Evolutionary conservation across 2,888 invertebrate species (phyloP).

Genomic region (Thyatira batis): DNA sequence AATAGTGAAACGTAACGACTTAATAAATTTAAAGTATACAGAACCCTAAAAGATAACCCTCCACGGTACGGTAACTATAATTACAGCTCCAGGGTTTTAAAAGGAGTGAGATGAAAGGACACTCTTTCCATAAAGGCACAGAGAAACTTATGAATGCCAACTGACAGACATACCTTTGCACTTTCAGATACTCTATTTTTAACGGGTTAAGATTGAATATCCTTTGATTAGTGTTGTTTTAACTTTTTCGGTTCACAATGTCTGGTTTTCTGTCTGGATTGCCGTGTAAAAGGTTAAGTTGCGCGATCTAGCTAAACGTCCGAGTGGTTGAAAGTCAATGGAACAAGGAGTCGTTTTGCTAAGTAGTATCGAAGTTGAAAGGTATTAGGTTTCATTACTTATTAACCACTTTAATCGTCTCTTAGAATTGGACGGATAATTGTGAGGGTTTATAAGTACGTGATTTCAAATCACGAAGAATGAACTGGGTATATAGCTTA

Average conservation of each 20-base stretch:
- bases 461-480: no score
- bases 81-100: slow-evolving; percentile 74
- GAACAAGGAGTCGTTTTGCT: slow-evolving; percentile 27
- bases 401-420: no score
- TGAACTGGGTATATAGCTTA: no score
- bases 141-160: slow-evolving; percentile 52
- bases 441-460: no score
- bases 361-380: slow-evolving; percentile 3
- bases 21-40: background rate
- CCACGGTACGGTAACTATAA: slow-evolving; percentile 72
- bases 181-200: slow-evolving; percentile 24
- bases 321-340: slow-evolving; percentile 38
- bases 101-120: slow-evolving; percentile 70
- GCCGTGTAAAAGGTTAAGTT: slow-evolving; percentile 61
- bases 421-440: no score
- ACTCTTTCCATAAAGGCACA: slow-evolving; percentile 60
- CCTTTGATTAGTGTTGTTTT: background rate
- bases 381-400: no score
- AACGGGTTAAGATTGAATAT: slow-evolving; percentile 12
- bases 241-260: slow-evolving; percentile 39
- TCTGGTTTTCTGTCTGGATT: slow-evolving; percentile 66
- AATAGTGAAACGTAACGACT: no score
- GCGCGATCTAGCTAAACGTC: slow-evolving; percentile 49
- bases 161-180: slow-evolving; percentile 28
- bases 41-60: slow-evolving; percentile 61